These are phyloP conservation scores for Capitulum mitella DNA, from an alignment of 2,888 invertebrate species.

Conservation along the genomic window DNA sequence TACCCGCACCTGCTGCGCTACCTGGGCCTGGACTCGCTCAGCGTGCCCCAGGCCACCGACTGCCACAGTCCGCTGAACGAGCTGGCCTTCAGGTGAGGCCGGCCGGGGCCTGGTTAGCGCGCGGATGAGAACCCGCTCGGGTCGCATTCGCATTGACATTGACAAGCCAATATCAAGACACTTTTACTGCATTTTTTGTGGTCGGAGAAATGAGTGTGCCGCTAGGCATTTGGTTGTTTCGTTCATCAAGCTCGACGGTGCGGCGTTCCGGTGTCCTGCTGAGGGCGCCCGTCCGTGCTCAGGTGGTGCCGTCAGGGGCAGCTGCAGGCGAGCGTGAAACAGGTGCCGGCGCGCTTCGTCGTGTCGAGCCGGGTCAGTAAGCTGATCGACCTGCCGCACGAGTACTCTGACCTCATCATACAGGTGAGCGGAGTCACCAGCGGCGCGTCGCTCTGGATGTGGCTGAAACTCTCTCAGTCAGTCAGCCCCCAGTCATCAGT, in stretches of 20 bases:
- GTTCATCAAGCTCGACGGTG: too few relatives aligned
- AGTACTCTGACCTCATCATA: slow-evolving; percentile 95
- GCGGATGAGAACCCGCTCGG: too few relatives aligned
- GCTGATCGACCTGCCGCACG: slow-evolving; percentile 73
- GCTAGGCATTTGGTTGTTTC: too few relatives aligned
- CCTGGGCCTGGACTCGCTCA: neutral
- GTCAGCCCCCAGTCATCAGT: too few relatives aligned
- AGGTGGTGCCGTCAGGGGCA: slow-evolving; percentile 41
- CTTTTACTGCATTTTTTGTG: too few relatives aligned
- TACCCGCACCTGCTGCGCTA: slow-evolving; percentile 20
- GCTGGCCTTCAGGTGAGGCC: neutral
- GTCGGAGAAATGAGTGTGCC: too few relatives aligned
- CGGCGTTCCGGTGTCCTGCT: neutral
- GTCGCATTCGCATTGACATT: too few relatives aligned
- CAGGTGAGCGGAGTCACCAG: slow-evolving; percentile 46
- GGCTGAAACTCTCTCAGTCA: too few relatives aligned
- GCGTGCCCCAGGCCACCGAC: neutral
- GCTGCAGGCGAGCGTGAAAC: slow-evolving; percentile 31
- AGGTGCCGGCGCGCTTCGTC: slow-evolving; percentile 29
- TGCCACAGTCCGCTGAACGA: neutral
- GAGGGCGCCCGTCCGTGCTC: neutral
- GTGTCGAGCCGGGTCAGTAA: slow-evolving; percentile 42
- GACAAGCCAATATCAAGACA: too few relatives aligned
- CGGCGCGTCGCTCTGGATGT: too few relatives aligned
- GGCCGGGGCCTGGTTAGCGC: too few relatives aligned